These are phyloP conservation scores for Oligia strigilis DNA, from an alignment of 2,888 invertebrate species.

Conservation along the genomic window DNA sequence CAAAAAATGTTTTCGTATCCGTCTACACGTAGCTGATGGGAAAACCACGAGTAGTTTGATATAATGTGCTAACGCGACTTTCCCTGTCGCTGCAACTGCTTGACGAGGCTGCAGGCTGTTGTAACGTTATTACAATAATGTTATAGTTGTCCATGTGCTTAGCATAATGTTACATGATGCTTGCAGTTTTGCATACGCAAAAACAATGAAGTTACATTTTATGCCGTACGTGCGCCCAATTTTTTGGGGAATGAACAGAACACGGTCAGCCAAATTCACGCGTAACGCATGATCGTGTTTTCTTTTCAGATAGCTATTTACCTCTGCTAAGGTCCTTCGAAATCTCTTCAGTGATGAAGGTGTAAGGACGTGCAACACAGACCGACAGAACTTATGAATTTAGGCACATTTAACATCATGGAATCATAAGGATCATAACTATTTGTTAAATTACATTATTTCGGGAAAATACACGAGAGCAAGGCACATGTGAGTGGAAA, in stretches of 20 bases:
- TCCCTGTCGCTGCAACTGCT: constrained; percentile 16
- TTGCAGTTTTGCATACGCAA: not conserved
- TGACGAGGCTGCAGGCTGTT: constrained; percentile 17
- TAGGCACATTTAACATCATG: not conserved
- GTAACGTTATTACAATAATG: constrained; percentile 40
- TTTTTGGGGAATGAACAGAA: not conserved
- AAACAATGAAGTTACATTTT: not conserved
- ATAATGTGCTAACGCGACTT: constrained; percentile 28
- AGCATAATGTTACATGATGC: not conserved
- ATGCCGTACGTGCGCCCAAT: not conserved
- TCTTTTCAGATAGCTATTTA: not conserved
- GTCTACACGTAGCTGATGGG: constrained; percentile 4
- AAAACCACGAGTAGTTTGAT: constrained; percentile 4
- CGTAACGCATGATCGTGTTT: not conserved
- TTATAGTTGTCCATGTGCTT: constrained; percentile 4
- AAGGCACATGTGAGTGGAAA: not conserved
- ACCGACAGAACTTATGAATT: not conserved
- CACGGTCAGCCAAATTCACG: too few relatives aligned
- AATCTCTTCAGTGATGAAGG: not conserved
- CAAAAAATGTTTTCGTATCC: not conserved
- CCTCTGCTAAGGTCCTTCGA: not conserved
- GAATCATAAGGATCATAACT: not conserved
- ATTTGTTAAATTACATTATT: not conserved
- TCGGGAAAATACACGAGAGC: not conserved
- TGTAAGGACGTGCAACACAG: not conserved